Conservation (phyloP, 2,888 invertebrate species). For the Oegoconia quadripuncta region DNA sequence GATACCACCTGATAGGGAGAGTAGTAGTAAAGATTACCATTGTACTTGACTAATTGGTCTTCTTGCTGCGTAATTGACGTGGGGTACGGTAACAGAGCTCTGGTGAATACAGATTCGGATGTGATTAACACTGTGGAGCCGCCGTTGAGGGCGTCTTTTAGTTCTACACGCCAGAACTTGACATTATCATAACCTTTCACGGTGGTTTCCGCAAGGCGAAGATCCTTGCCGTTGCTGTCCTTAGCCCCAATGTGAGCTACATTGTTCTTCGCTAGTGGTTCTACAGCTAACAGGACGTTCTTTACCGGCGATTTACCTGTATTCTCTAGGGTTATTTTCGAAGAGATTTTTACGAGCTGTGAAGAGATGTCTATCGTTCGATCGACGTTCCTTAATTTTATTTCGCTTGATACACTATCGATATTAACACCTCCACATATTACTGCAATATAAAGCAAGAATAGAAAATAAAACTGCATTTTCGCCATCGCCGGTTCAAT, state of each 20-base stretch:
- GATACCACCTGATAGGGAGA: constrained; percentile 89
- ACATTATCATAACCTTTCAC: constrained; percentile 70
- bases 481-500: constrained; percentile 65
- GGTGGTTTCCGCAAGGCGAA: constrained; percentile 72
- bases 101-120: constrained; percentile 87
- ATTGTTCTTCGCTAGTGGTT: constrained; percentile 79
- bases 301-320: constrained; percentile 85
- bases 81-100: constrained; percentile 90
- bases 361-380: constrained; percentile 91
- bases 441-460: constrained; percentile 46
- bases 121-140: constrained; percentile 80
- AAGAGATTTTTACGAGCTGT: constrained; percentile 91
- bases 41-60: constrained; percentile 93
- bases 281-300: constrained; percentile 85
- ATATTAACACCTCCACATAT: constrained; percentile 52
- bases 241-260: constrained; percentile 88
- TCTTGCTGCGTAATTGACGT: constrained; percentile 94
- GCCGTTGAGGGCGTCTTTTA: constrained; percentile 79
- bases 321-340: constrained; percentile 91
- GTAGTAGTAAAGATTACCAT: constrained; percentile 90
- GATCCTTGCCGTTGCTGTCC: constrained; percentile 79
- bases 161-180: constrained; percentile 77
- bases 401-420: constrained; percentile 74
- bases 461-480: constrained; percentile 49
- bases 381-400: constrained; percentile 89